Conservation (phyloP, 2,113 vertebrate species). For the Antennarius striatus region DNA sequence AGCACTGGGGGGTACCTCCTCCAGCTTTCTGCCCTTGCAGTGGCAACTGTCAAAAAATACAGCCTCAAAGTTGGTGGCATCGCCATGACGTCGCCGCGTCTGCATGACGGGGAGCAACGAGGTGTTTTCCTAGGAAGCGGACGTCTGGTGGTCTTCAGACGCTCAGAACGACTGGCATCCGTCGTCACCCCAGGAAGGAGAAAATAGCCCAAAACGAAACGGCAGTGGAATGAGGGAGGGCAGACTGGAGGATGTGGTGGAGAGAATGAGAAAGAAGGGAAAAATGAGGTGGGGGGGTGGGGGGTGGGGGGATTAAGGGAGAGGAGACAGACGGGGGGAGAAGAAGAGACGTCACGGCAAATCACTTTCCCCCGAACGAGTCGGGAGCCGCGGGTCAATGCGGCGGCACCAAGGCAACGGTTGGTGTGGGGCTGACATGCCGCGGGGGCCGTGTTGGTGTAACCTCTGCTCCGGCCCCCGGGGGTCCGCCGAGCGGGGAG, state of each 20-base stretch:
- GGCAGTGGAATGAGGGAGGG: conserved; percentile 48
- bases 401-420: conserved; percentile 79
- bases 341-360: conserved; percentile 63
- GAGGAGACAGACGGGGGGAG: conserved; percentile 39
- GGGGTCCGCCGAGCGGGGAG: conserved; percentile 64
- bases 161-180: conserved; percentile 63
- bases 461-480: conserved; percentile 79
- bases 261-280: conserved; percentile 66
- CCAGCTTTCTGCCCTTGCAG: too few species aligned
- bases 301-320: conserved; percentile 56
- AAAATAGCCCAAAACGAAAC: conserved; percentile 10
- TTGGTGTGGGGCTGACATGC: conserved; percentile 80
- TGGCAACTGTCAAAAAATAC: conserved; percentile 6
- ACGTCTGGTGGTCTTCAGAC: too few species aligned
- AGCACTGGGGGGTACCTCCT: conserved; percentile 15
- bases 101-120: conserved; percentile 22
- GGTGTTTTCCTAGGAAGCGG: too few species aligned
- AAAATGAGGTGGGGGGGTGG: conserved; percentile 48
- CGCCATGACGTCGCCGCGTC: conserved; percentile 30
- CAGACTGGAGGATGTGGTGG: conserved; percentile 60
- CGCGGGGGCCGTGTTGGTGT: conserved; percentile 78
- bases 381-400: conserved; percentile 64
- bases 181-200: conserved; percentile 44
- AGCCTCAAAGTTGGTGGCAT: too few species aligned
- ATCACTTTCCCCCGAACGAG: conserved; percentile 67